These are phyloP conservation scores for Diglossa cyanea DNA, from an alignment of 2,797 vertebrate species.

Conservation along the genomic window DNA sequence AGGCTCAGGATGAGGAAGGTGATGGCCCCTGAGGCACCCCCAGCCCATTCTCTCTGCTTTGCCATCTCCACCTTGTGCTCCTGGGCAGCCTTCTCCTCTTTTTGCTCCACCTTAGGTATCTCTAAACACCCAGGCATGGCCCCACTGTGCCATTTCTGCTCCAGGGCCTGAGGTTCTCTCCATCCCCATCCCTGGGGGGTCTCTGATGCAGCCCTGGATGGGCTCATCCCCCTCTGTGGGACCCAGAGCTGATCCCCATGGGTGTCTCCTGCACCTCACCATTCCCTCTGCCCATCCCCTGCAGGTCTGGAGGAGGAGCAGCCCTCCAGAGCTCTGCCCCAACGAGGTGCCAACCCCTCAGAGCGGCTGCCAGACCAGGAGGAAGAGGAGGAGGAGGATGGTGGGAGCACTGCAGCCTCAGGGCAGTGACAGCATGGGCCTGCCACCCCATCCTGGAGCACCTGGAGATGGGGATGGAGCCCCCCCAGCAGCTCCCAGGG, in stretches of 20 bases:
- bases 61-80: not conserved
- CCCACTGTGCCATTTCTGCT: not conserved
- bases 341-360: constrained; percentile 65
- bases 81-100: not conserved
- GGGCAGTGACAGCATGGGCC: constrained; percentile 70
- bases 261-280: not conserved
- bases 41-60: not conserved
- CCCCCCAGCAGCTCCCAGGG: not conserved
- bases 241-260: not conserved
- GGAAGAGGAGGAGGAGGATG: constrained; percentile 32
- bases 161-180: not conserved
- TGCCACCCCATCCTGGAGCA: not conserved
- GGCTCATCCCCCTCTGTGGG: accelerated
- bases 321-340: constrained; percentile 70
- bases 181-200: not conserved
- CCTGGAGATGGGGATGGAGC: not conserved
- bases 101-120: not conserved
- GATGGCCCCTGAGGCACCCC: not conserved
- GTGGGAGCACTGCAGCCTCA: constrained; percentile 59
- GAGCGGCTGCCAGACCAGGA: constrained; percentile 53
- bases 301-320: constrained; percentile 71
- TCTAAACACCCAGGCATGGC: accelerated
- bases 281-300: not conserved
- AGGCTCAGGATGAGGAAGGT: constrained; percentile 70
- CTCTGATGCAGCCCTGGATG: not conserved